phyloP scores from a whole-genome alignment of 2,113 vertebrate species.

The Gymnobelideus leadbeateri region DNA sequence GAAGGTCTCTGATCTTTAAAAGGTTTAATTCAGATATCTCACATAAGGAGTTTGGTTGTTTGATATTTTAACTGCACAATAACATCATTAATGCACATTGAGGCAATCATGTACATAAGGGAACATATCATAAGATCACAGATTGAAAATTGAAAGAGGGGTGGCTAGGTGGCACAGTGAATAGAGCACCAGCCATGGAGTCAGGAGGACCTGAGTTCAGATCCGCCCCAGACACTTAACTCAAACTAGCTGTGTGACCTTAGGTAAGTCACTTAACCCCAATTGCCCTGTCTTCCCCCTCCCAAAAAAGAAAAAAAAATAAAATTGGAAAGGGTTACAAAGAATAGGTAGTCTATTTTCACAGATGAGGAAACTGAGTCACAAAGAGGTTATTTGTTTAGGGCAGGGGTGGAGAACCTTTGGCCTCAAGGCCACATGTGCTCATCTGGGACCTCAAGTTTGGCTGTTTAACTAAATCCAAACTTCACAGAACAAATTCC shows the following conservation, averaged over 20 bases:
- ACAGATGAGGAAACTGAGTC: slow-evolving; percentile 3
- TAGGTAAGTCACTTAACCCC: no score
- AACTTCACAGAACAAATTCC: no score
- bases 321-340: background rate
- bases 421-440: no score
- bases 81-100: background rate
- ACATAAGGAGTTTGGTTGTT: background rate
- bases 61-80: background rate
- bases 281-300: no score
- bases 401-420: background rate
- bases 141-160: background rate
- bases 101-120: background rate
- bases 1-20: background rate
- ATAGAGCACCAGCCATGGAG: no score
- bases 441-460: no score
- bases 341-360: slow-evolving; percentile 15
- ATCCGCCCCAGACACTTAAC: no score
- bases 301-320: no score
- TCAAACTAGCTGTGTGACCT: no score
- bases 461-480: no score
- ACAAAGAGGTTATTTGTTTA: background rate
- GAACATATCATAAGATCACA: slow-evolving; percentile 8
- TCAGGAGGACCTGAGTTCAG: no score
- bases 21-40: background rate
- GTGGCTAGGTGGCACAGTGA: no score